Base-by-base conservation (phyloP, 2,113 vertebrate genomes). In the Proteles cristata region DNA sequence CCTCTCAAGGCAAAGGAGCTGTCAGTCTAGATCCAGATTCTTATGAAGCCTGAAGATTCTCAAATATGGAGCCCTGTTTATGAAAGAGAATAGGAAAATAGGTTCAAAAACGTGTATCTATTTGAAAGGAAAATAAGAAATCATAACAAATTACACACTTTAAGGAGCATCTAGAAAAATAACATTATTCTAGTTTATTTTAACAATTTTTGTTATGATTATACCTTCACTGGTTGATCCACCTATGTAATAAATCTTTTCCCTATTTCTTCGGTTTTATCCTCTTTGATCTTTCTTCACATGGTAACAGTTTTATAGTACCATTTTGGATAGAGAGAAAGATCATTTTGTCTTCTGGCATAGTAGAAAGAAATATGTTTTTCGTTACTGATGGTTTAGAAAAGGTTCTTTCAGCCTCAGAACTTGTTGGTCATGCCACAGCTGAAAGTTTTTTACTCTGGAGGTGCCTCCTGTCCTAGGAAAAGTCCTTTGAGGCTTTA, bases 41-140 rank as follows among this genome's bases (percentile, higher is more conserved):
- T 68, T 65, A 53, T 5, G 50, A 88, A 23, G 31, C 25, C 63
- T 84, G 21, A 96, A 69, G 16, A n/a, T 93, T 85, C 26, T 86
- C 93, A 88, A 73, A 73, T 21, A 61, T 26, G 11, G 63, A 71
- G 6, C 23, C 14, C 43, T 92, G 7, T 82, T 92, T 90, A 61
- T 92, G 23, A 83, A 77, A 23, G 79, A 93, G 25, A 91, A 92
- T 50, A 69, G 80, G 31, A 74, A 88, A 86, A 84, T 65, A 82
- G 45, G 35, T 43, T 71, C 45, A 96, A 93, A 53, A 82, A 14
- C 63, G 25, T 15, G 43, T 69, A 69, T 45, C 68, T 87, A 31
- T 33, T 94, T 87, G 33, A 45, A 98, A 77, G 73, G 21, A 77
- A 73, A 63, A 65, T 93, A 79, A 53, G 16, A 92, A 95, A 61